A percentile compares a stretch with the other conserved stretches of the same genome.
Evolutionary conservation across 1,140 invertebrate species (phyloP).

Genomic region (silkworm (Bombyx mori)): ASM3026992v2 NC_085125.1:6328501-6329000

Average conservation of each 20-base stretch:
- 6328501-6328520: slow-evolving; percentile 88
- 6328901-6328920: no score
- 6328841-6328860: no score
- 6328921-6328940: no score
- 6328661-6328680: slow-evolving; percentile 87
- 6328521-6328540: slow-evolving; percentile 89
- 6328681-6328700: slow-evolving; percentile 88
- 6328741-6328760: slow-evolving; percentile 80
- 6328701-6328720: slow-evolving; percentile 83
- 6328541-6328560: not conserved
- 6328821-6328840: no score
- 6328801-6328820: no score
- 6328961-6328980: no score
- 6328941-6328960: no score
- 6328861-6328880: no score
- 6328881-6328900: no score
- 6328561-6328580: slow-evolving; percentile 3
- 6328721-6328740: slow-evolving; percentile 89
- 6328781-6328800: not conserved
- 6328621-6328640: slow-evolving; percentile 80
- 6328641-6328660: slow-evolving; percentile 91
- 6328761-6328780: slow-evolving; percentile 83
- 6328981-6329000: no score
- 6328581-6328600: slow-evolving; percentile 1
- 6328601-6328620: slow-evolving; percentile 54